Conservation (phyloP, 2,888 invertebrate species). For the Coleophora deauratella region DNA sequence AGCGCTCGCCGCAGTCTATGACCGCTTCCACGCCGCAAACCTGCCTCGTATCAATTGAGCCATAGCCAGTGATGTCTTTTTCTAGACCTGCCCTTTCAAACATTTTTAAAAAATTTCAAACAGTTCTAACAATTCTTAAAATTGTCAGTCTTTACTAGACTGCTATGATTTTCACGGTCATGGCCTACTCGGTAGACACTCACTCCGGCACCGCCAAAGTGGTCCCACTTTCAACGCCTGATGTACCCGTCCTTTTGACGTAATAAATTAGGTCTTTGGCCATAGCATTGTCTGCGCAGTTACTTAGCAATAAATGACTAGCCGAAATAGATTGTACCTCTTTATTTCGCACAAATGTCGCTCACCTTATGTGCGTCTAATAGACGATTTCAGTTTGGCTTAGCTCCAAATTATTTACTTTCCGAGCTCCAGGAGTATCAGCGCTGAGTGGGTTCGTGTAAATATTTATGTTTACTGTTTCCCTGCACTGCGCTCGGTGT, state of each 20-base stretch:
- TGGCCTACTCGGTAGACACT: too few species aligned
- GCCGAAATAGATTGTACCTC: slow-evolving; percentile 44
- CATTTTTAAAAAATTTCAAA: too few species aligned
- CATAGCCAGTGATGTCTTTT: slow-evolving; percentile 7
- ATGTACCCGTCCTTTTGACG: too few species aligned
- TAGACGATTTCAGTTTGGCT: slow-evolving; percentile 53
- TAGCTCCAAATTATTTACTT: slow-evolving; percentile 49
- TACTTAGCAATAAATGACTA: slow-evolving; percentile 35
- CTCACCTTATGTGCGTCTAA: slow-evolving; percentile 51
- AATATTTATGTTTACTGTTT: slow-evolving; percentile 38
- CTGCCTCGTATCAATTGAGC: too few species aligned
- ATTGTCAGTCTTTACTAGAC: too few species aligned
- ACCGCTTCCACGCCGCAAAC: too few species aligned
- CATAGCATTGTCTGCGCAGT: slow-evolving; percentile 19
- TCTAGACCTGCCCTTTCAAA: too few species aligned
- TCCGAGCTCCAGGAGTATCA: slow-evolving; percentile 29
- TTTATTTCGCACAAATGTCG: slow-evolving; percentile 50
- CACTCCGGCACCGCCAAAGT: too few species aligned
- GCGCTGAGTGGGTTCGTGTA: slow-evolving; percentile 26
- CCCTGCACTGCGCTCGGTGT: not conserved
- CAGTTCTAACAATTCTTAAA: too few species aligned
- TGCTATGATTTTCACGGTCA: too few species aligned
- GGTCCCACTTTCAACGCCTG: too few species aligned
- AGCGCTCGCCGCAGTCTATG: not conserved
- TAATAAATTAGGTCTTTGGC: too few species aligned